phyloP scores from a whole-genome alignment of 2,113 vertebrate species.

The Nothobranchius furzeri region DNA sequence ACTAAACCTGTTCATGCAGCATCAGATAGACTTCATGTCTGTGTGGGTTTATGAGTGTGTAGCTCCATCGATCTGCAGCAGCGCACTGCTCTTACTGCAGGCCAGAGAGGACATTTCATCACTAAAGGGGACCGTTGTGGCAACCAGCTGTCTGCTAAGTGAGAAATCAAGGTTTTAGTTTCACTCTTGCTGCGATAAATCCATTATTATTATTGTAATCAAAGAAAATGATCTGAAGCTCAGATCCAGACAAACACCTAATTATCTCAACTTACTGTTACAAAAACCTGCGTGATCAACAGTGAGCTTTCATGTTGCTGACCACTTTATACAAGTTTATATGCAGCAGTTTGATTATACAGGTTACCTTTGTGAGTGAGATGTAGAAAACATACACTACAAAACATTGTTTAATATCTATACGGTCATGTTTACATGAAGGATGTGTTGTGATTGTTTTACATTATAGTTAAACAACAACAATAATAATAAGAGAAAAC shows the following conservation, averaged over 20 bases:
- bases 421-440: too few relatives aligned
- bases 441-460: too few relatives aligned
- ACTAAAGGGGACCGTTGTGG: slow-evolving; percentile 64
- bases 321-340: not conserved
- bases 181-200: slow-evolving; percentile 20
- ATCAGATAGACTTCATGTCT: slow-evolving; percentile 66
- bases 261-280: not conserved
- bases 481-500: too few relatives aligned
- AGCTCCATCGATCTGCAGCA: slow-evolving; percentile 69
- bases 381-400: too few relatives aligned
- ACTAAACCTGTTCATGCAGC: slow-evolving; percentile 69
- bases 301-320: not conserved
- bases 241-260: not conserved
- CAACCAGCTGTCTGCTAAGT: slow-evolving; percentile 67
- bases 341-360: too few relatives aligned
- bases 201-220: slow-evolving; percentile 19
- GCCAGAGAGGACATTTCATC: slow-evolving; percentile 67
- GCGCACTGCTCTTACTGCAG: slow-evolving; percentile 56
- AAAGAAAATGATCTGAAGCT: slow-evolving; percentile 1
- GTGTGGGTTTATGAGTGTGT: slow-evolving; percentile 65
- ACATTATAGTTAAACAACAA: too few relatives aligned
- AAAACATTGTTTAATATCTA: too few relatives aligned
- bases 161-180: slow-evolving; percentile 44
- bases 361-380: too few relatives aligned
- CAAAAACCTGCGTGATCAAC: not conserved